phyloP scores from a whole-genome alignment of 1,140 invertebrate genomes.

The Periplaneta americana region DNA sequence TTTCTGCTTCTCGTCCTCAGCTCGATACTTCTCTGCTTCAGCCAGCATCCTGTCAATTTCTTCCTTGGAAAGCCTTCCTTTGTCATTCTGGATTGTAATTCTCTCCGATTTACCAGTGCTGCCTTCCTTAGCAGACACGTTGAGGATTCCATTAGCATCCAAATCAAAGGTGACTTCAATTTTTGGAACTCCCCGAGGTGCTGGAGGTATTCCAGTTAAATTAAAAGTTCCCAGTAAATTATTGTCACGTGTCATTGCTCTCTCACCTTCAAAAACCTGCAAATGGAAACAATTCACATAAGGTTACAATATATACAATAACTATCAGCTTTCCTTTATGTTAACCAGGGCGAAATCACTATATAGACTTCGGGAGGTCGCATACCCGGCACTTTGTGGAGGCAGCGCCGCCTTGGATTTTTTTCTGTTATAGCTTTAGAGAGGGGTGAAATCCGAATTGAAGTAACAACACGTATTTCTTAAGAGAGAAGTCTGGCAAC shows the following conservation, averaged over 20 bases:
- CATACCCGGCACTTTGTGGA: no score
- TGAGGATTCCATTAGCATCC: conserved; percentile 33
- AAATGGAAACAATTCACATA: conserved; percentile 47
- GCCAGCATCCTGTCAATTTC: conserved; percentile 58
- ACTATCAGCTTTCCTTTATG: no score
- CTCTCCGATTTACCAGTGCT: conserved; percentile 46
- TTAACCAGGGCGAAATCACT: no score
- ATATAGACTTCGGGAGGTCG: no score
- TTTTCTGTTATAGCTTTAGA: no score
- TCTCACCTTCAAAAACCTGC: conserved; percentile 52
- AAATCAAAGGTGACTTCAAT: conserved; percentile 41
- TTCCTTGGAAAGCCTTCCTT: conserved; percentile 46
- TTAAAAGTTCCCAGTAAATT: conserved; percentile 59
- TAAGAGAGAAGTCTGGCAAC: no score
- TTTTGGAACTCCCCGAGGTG: conserved; percentile 45
- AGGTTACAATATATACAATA: no score
- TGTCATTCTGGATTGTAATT: conserved; percentile 53
- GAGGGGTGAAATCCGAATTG: no score
- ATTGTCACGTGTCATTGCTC: conserved; percentile 47
- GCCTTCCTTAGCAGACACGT: conserved; percentile 49
- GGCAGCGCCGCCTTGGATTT: no score
- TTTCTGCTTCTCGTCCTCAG: conserved; percentile 48
- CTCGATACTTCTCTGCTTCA: conserved; percentile 59
- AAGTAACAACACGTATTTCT: no score
- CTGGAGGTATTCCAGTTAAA: conserved; percentile 32